Base-by-base conservation (phyloP, 2,113 vertebrate species). In the Atractosteus spatula region DNA sequence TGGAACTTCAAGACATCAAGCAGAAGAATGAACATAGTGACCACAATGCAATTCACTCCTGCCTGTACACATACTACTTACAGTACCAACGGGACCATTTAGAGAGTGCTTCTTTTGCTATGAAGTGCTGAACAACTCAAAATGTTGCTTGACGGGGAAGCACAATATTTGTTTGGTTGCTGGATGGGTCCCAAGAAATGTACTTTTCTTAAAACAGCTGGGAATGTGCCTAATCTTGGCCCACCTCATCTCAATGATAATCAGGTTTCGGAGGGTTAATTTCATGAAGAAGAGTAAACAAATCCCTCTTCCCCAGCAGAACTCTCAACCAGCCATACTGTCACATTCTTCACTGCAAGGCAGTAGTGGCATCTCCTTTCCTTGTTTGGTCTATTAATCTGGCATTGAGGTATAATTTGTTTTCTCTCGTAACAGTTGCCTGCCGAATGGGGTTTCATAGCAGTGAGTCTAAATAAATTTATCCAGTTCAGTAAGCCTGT, bases 401-500 rank as follows among this genome's bases (percentile, higher is more conserved):
- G 88, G 91, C 90, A 93, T 94, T 94, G 92, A 92, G 85, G 88
- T 89, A 91, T 93, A 94, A 92, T 94, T 94, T 93, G 92, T 94
- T 92, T 94, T 93, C 93, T 93, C 91, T 89, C 89, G 91, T 92
- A 91, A 93, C 84, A 81, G 79, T 89, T 85, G 85, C 83, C 90
- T 85, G 87, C 89, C 91, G 89, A 94, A 92, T 93, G 89, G 87
- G 90, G 88, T 91, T 76, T 92, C 90, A 93, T 93, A 92, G 91
- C 91, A 90, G 91, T 91, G 92, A 86, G 90, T 92, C 90, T 94
- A 91, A 93, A 92, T 93, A 92, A 91, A 92, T 94, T 92, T 94
- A 93, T 93, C 90, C 92, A 94, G 92, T 92, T 94, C 91, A 94
- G 90, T 93, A 91, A 94, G 91, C 89, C 91, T 92, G 89, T 94